These are phyloP conservation scores for Synanthedon andrenaeformis DNA, from an alignment of 2,888 invertebrate species.

Conservation along the genomic window DNA sequence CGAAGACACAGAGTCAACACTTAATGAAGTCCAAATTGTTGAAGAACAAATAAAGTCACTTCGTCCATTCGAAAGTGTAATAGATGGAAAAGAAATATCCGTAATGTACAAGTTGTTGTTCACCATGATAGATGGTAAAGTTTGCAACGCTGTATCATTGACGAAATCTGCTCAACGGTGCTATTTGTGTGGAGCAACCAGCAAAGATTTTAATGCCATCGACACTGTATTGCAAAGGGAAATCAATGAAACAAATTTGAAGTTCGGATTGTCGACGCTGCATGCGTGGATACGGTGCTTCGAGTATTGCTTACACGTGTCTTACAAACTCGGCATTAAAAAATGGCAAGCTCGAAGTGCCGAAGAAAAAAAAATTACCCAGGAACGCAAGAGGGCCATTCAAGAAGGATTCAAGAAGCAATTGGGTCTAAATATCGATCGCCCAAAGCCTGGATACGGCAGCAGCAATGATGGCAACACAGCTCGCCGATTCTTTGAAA, in stretches of 20 bases:
- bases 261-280: conserved; percentile 12
- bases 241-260: conserved; percentile 7
- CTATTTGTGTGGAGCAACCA: conserved; percentile 7
- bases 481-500: conserved; percentile 5
- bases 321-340: conserved; percentile 8
- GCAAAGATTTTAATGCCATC: conserved; percentile 12
- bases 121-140: conserved; percentile 16
- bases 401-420: conserved; percentile 9
- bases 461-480: conserved; percentile 1
- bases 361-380: conserved; percentile 8
- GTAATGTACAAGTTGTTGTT: conserved; percentile 10
- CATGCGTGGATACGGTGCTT: conserved; percentile 17
- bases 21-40: conserved; percentile 6
- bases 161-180: conserved; percentile 9
- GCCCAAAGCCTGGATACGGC: not conserved
- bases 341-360: conserved; percentile 13
- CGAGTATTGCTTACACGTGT: conserved; percentile 15
- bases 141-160: conserved; percentile 10
- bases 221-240: conserved; percentile 8
- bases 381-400: conserved; percentile 5
- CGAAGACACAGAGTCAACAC: conserved; percentile 4
- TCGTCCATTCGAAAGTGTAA: not conserved
- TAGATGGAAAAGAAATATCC: conserved; percentile 4
- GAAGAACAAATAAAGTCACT: conserved; percentile 1
- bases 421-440: conserved; percentile 3